Percentiles rank a stretch among this genome's conserved stretches.
These are phyloP conservation scores for Ooceraea biroi DNA, from an alignment of 1,140 invertebrate species.

Conservation along the genomic window DNA sequence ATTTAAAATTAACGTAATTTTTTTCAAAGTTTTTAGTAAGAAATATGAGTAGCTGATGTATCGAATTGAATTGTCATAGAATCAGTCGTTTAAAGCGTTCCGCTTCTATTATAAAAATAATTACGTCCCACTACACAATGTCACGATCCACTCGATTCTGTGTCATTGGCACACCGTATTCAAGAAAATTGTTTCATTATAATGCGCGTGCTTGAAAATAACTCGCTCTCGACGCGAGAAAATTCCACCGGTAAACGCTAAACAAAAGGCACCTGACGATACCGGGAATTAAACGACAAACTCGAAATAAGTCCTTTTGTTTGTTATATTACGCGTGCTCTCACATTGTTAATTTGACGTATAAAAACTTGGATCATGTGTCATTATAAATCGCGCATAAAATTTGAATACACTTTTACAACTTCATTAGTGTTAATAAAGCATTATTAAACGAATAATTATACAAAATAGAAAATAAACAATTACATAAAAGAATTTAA, in stretches of 20 bases:
- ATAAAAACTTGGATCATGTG: background rate
- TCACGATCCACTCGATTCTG: slow-evolving; percentile 39
- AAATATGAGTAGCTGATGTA: background rate
- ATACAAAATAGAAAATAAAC: background rate
- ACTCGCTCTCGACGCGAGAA: slow-evolving; percentile 19
- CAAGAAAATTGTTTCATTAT: slow-evolving; percentile 59
- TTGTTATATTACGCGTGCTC: no score
- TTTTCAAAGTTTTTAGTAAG: no score
- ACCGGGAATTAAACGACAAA: background rate
- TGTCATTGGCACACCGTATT: slow-evolving; percentile 42
- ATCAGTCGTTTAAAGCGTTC: slow-evolving; percentile 22
- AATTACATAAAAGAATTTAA: background rate
- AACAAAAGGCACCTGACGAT: slow-evolving; percentile 21
- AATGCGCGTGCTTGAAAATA: slow-evolving; percentile 31
- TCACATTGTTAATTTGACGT: background rate
- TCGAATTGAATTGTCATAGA: slow-evolving; percentile 1
- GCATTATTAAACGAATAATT: background rate
- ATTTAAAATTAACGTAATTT: no score
- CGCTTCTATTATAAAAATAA: slow-evolving; percentile 42
- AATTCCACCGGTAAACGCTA: slow-evolving; percentile 1
- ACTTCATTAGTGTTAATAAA: background rate
- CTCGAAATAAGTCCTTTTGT: background rate
- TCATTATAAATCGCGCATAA: background rate
- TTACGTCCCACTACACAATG: slow-evolving; percentile 46
- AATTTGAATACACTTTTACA: background rate